These are phyloP conservation scores for Bos taurus DNA, from an alignment of 2,113 vertebrate species.

Conservation along the genomic window ARS-UCD2.0 NC_037330.1:115130501-115131000, in stretches of 20 bases:
- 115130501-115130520: neutral
- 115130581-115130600: neutral
- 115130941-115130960: neutral
- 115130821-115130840: neutral
- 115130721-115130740: fast-evolving
- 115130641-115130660: neutral
- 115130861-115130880: neutral
- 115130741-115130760: fast-evolving
- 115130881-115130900: neutral
- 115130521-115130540: no score
- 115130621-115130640: fast-evolving
- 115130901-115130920: neutral
- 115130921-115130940: neutral
- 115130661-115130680: fast-evolving
- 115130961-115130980: neutral
- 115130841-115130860: neutral
- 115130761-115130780: neutral
- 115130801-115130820: neutral
- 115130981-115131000: fast-evolving
- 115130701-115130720: neutral
- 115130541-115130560: neutral
- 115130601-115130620: fast-evolving
- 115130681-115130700: neutral
- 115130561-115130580: neutral
- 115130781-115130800: neutral